phyloP scores from a whole-genome alignment of 2,113 vertebrate species.

The Marmota flaviventris region DNA sequence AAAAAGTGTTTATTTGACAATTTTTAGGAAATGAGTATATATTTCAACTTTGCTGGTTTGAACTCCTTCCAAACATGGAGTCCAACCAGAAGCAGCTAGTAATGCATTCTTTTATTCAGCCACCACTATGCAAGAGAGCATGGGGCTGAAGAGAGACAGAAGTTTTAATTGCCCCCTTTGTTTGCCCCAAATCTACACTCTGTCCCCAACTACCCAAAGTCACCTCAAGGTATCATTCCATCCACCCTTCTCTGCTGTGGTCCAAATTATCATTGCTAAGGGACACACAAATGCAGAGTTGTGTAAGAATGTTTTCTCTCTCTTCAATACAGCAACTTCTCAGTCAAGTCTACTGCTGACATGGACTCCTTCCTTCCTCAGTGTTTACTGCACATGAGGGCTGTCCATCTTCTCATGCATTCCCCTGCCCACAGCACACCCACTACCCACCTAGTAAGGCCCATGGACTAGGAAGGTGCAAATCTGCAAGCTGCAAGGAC shows the following conservation, averaged over 20 bases:
- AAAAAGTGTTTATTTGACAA: background rate
- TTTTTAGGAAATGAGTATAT: background rate
- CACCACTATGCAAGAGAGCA: accelerated
- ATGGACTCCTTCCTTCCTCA: too few relatives aligned
- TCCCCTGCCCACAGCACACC: background rate
- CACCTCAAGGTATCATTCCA: accelerated
- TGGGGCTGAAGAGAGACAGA: too few relatives aligned
- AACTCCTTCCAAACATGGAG: background rate
- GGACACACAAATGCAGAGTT: accelerated
- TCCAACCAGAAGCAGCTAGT: background rate
- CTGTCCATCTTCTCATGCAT: background rate
- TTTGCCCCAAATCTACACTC: background rate
- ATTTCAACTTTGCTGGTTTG: background rate
- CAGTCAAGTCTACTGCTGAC: accelerated
- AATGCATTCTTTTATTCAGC: accelerated
- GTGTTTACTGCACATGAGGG: accelerated
- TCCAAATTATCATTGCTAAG: background rate
- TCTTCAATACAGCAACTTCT: accelerated
- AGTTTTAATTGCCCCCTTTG: accelerated
- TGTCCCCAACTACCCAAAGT: too few relatives aligned
- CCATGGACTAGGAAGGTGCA: background rate
- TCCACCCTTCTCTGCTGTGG: too few relatives aligned
- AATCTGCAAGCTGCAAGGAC: background rate
- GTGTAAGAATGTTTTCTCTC: too few relatives aligned
- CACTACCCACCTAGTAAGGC: background rate